Percentiles rank a stretch among this genome's conserved stretches.
phyloP scores from a whole-genome alignment of 2,113 vertebrate species.

The Andinoacara biseriatus region DNA sequence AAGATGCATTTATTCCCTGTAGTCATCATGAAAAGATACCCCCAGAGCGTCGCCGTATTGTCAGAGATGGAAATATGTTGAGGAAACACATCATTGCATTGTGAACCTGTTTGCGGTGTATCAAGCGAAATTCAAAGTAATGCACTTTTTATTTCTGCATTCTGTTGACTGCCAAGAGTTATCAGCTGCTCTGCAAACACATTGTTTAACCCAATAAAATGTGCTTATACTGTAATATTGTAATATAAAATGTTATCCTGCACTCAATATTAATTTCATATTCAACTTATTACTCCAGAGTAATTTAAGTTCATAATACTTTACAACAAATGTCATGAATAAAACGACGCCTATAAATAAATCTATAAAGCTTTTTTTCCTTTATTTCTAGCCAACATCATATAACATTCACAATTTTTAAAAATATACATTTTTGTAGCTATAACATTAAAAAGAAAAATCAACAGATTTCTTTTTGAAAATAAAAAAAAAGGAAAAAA shows the following conservation, averaged over 20 bases:
- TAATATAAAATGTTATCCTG: conserved; percentile 2
- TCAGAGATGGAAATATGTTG: background rate
- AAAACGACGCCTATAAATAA: conserved; percentile 66
- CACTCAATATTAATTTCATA: background rate
- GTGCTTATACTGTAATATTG: background rate
- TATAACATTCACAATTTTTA: conserved; percentile 84
- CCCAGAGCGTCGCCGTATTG: background rate
- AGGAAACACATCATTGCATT: background rate
- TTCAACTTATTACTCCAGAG: background rate
- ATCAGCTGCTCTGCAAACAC: background rate
- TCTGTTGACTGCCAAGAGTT: background rate
- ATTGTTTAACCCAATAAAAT: conserved; percentile 9
- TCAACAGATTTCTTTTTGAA: conserved; percentile 71
- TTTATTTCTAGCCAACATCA: conserved; percentile 86
- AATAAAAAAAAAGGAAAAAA: conserved; percentile 56
- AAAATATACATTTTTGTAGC: conserved; percentile 87
- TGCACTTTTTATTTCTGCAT: background rate
- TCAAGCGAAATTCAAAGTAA: background rate
- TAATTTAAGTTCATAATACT: background rate
- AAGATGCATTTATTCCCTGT: background rate
- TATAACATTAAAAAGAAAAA: conserved; percentile 84
- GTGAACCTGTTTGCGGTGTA: background rate
- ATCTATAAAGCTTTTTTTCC: conserved; percentile 82
- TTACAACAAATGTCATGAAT: conserved; percentile 35
- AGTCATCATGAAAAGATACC: background rate